Base-by-base conservation (phyloP, 23 tunicate species). In the Styela plicata region DNA sequence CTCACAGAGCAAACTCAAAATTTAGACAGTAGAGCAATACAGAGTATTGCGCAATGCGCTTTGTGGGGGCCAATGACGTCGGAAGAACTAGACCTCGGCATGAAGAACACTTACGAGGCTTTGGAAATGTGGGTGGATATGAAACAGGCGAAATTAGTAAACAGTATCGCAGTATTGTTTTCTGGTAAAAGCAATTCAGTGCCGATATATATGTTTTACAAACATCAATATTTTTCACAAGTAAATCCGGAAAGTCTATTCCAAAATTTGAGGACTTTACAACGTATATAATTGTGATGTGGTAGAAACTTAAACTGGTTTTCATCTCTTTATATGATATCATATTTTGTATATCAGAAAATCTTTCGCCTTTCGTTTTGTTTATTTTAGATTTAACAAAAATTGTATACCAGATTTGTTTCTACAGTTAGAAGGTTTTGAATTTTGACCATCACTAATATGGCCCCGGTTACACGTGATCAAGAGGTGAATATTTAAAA, bases 121-220 rank as follows among this genome's bases (percentile, higher is more conserved):
- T 33, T 91, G 1, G 89, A 88, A 44, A 80, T 88, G 1, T 93
- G 98, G 98, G 82, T 93, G 36, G 98, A 93, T 44, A 83, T 93
- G 89, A 89, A 93, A 36, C 98, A 93, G 63, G 98, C 94, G 17
- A 88, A 93, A 73, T 35, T 93, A 66, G 98, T 93, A 31, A 93
- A 88, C 74, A 84, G 86, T 70, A 36, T 93, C 0, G 98, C 98
- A 17, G 98, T 93, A 2, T 63, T 93, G 25, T 70, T 82, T 7
- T 74, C 89, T 16, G 89, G 68, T 16, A 71, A 71, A 34, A 28
- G 36, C 37, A 88, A 91, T 10, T 79, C 82, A 32, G 21, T 91
- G 53, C 68, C 74, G 30, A 90, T 86, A 2, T 36, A 64, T 37
- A 73, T 86, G 36, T 87, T 83, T 67, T 63, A 84, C 13, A 91